Conservation (phyloP, 2,888 invertebrate genomes). For the Hipparchia semele region DNA sequence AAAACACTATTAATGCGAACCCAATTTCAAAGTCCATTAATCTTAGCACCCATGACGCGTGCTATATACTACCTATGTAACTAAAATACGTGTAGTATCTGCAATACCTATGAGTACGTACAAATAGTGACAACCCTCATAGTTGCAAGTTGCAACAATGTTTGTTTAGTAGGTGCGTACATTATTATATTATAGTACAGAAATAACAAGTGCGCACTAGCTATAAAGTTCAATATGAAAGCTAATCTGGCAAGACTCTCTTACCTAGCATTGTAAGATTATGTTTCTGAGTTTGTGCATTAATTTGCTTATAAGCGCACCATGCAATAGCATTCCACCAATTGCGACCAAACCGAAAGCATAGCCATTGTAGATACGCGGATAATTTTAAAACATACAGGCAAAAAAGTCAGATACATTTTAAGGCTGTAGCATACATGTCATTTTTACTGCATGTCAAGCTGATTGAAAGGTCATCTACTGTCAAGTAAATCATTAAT, state of each 20-base stretch:
- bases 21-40: constrained; percentile 58
- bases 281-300: background rate
- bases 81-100: too few relatives aligned
- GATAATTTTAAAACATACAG: too few relatives aligned
- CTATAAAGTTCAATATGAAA: background rate
- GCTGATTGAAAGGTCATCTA: too few relatives aligned
- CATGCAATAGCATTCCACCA: too few relatives aligned
- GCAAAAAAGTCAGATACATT: too few relatives aligned
- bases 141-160: background rate
- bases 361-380: too few relatives aligned
- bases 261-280: background rate
- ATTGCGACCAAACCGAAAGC: too few relatives aligned
- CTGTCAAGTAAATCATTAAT: too few relatives aligned
- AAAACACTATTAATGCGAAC: constrained; percentile 35
- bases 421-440: too few relatives aligned
- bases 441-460: too few relatives aligned
- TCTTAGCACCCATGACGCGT: constrained; percentile 45
- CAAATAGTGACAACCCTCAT: background rate
- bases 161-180: background rate
- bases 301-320: too few relatives aligned
- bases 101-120: too few relatives aligned
- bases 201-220: background rate
- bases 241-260: background rate
- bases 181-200: background rate
- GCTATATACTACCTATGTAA: background rate